A percentile compares a stretch with the other conserved stretches of the same genome.
These are phyloP conservation scores for Pristionchus fissidentatus DNA, from an alignment of 2,888 invertebrate genomes.

Conservation along the genomic window DNA sequence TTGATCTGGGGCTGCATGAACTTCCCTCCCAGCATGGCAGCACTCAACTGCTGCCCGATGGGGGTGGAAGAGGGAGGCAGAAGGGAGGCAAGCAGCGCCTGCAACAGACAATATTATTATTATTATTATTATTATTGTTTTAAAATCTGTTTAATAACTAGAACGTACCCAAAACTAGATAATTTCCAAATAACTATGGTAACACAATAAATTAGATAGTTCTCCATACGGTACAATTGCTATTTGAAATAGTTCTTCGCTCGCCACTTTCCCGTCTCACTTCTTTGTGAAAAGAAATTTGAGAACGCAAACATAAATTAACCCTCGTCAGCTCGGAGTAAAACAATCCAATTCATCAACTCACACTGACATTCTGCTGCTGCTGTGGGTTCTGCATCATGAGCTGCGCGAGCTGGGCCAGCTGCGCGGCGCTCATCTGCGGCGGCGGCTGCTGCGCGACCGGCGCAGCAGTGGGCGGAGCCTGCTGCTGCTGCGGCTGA, in stretches of 20 bases:
- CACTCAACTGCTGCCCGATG: constrained; percentile 57
- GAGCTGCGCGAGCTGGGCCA: neutral
- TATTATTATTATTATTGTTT: too few species aligned
- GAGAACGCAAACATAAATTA: too few species aligned
- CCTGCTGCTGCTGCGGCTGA: constrained; percentile 40
- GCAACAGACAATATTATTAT: too few species aligned
- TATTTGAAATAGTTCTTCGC: too few species aligned
- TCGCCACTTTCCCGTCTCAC: too few species aligned
- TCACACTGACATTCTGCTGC: neutral
- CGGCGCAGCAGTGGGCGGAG: neutral
- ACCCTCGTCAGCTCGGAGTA: too few species aligned
- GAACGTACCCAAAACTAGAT: too few species aligned
- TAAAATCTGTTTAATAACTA: too few species aligned
- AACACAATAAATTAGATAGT: neutral
- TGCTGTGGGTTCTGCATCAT: neutral
- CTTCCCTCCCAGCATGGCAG: constrained; percentile 50
- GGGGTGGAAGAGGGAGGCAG: constrained; percentile 35
- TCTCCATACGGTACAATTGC: too few species aligned
- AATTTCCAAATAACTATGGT: too few species aligned
- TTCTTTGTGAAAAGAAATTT: too few species aligned
- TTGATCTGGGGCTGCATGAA: constrained; percentile 13
- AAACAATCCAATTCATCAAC: neutral
- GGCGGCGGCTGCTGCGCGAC: constrained; percentile 42
- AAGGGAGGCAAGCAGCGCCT: neutral
- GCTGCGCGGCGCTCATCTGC: neutral